Evolutionary conservation across 1,140 invertebrate species (phyloP).

Genomic region (Anagrus nilaparvatae): DNA sequence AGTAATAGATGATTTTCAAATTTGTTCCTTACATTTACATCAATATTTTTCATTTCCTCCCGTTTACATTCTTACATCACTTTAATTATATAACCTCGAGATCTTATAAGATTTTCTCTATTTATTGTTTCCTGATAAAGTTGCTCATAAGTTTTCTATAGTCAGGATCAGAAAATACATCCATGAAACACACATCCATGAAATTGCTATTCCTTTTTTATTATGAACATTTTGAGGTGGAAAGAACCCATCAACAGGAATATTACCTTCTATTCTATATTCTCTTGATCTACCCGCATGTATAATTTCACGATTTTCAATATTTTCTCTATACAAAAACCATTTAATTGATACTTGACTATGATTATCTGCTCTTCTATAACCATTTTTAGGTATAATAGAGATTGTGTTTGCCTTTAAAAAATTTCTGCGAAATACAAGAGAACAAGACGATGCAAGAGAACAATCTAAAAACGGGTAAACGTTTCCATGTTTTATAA

Average conservation of each 20-base stretch:
- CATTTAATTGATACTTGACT: too few species aligned
- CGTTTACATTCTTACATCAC: background rate
- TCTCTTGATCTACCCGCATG: too few species aligned
- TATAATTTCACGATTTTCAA: too few species aligned
- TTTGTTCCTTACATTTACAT: background rate
- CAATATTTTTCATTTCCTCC: background rate
- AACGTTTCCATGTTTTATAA: background rate
- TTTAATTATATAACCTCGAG: background rate
- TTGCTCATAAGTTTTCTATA: background rate
- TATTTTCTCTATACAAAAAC: too few species aligned
- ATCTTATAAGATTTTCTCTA: background rate
- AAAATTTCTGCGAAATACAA: background rate
- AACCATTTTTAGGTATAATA: background rate
- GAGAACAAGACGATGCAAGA: background rate
- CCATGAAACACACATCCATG: conserved; percentile 2
- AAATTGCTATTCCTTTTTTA: background rate
- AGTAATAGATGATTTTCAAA: background rate
- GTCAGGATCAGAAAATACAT: background rate
- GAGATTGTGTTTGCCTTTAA: background rate
- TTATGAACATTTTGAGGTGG: too few species aligned
- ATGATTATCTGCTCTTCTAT: background rate
- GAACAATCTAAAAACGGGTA: background rate
- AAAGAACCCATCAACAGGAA: too few species aligned
- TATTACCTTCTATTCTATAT: too few species aligned
- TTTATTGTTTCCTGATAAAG: background rate